Conservation (phyloP, 2,113 vertebrate species). For the Corapipo altera region DNA sequence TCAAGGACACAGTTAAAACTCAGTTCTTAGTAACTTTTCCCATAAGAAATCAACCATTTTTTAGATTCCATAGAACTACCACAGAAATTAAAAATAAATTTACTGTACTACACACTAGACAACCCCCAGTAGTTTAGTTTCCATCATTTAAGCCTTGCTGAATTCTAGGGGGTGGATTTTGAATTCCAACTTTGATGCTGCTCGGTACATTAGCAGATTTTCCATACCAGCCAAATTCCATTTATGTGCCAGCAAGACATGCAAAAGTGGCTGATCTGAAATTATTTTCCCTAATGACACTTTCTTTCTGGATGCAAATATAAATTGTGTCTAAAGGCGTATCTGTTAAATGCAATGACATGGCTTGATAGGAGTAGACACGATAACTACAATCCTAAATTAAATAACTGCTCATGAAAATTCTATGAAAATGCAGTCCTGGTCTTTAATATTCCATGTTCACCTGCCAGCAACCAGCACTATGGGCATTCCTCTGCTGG, state of each 20-base stretch:
- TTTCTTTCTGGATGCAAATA: slow-evolving; percentile 29
- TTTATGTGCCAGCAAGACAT: background rate
- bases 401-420: background rate
- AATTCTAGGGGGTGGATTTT: background rate
- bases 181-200: background rate
- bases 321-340: background rate
- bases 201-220: background rate
- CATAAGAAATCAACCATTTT: background rate
- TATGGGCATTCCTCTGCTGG: background rate
- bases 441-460: background rate
- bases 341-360: background rate
- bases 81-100: background rate
- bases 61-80: background rate
- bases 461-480: background rate
- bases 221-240: background rate
- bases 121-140: background rate
- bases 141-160: background rate
- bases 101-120: background rate
- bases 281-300: background rate
- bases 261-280: background rate
- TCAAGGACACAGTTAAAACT: background rate
- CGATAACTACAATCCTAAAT: background rate
- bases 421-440: background rate
- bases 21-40: background rate
- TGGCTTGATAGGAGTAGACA: background rate